These are phyloP conservation scores for Brachionus sp. DNA, from an alignment of 1,140 invertebrate species.

Conservation along the genomic window DNA sequence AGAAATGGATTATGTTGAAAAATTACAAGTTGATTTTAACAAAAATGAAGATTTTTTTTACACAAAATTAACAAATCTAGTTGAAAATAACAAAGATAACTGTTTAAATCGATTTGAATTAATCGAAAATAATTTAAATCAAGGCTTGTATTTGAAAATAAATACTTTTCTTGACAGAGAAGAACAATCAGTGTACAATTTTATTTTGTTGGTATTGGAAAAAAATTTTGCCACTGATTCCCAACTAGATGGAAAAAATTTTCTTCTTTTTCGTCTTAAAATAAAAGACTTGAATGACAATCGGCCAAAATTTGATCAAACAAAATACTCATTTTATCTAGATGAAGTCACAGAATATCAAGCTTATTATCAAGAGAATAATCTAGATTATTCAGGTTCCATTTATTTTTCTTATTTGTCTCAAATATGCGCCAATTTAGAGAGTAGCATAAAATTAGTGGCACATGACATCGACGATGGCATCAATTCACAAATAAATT, in stretches of 20 bases:
- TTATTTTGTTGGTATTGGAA: background rate
- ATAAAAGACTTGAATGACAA: constrained; percentile 40
- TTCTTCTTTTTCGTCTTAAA: background rate
- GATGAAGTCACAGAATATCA: background rate
- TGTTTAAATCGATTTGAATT: constrained; percentile 26
- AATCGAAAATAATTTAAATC: background rate
- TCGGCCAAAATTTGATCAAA: constrained; percentile 2
- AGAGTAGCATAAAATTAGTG: background rate
- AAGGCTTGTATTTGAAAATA: background rate
- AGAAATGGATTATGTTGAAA: background rate
- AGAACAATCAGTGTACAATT: constrained; percentile 29
- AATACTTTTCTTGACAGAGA: constrained; percentile 31
- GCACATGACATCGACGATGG: background rate
- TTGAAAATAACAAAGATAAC: background rate
- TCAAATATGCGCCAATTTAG: background rate
- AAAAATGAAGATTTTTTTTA: background rate
- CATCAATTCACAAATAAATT: background rate
- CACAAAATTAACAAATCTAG: background rate
- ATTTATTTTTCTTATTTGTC: background rate
- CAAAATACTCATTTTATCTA: constrained; percentile 16
- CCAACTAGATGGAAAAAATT: background rate
- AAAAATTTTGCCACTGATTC: background rate
- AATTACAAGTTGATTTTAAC: background rate
- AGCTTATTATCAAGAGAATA: background rate
- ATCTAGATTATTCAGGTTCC: background rate